These are phyloP conservation scores for Tympanoctomys barrerae DNA, from an alignment of 2,797 vertebrate genomes.

Conservation along the genomic window DNA sequence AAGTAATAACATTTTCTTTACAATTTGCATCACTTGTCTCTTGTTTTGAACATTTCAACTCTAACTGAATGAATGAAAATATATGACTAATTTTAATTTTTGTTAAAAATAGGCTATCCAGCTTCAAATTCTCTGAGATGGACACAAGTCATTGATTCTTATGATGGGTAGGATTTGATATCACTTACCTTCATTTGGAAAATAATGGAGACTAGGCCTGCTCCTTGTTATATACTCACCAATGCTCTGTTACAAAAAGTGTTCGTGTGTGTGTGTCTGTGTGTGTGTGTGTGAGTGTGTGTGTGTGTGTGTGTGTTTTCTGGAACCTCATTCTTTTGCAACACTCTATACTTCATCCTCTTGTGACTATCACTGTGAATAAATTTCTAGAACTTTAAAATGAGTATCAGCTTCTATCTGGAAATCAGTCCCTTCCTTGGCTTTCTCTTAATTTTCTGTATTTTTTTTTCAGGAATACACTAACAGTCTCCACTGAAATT, in stretches of 20 bases:
- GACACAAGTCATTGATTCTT: background rate
- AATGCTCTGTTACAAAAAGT: background rate
- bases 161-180: background rate
- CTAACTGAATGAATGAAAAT: background rate
- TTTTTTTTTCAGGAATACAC: background rate
- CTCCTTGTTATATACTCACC: background rate
- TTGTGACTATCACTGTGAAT: background rate
- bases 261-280: background rate
- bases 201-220: background rate
- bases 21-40: accelerated
- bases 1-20: background rate
- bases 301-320: background rate
- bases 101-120: background rate
- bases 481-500: background rate
- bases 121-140: background rate
- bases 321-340: background rate
- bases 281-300: background rate
- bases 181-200: background rate
- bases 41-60: background rate
- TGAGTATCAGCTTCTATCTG: background rate
- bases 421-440: background rate
- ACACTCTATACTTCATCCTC: background rate
- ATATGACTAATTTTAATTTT: background rate
- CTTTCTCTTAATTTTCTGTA: background rate
- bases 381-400: background rate